A percentile compares a stretch with the other conserved stretches of the same genome.
Evolutionary conservation across 2,797 vertebrate species (phyloP).

Genomic region (Galago senegalensis): DNA sequence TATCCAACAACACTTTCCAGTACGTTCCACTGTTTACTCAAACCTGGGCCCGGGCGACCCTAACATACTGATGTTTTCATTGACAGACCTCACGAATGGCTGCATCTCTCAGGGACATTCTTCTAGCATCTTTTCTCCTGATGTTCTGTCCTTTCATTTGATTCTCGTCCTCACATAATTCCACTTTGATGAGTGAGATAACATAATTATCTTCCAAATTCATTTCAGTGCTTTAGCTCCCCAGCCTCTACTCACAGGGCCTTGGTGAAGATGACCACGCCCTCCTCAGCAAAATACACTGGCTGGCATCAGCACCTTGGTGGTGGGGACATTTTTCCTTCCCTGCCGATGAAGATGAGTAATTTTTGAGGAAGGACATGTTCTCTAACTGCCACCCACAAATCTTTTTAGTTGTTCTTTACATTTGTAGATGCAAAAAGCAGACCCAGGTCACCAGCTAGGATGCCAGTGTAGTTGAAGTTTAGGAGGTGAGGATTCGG

Average conservation of each 20-base stretch:
- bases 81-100: neutral
- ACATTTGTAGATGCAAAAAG: neutral
- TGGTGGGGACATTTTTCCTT: neutral
- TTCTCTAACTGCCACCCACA: neutral
- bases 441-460: neutral
- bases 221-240: neutral
- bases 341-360: neutral
- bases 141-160: slow-evolving; percentile 19
- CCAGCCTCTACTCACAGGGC: neutral
- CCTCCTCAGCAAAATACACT: neutral
- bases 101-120: neutral
- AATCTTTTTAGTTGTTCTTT: neutral
- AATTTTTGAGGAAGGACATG: neutral
- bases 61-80: neutral
- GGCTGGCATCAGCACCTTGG: neutral
- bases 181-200: slow-evolving; percentile 33
- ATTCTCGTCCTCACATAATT: neutral
- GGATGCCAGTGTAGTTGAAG: neutral
- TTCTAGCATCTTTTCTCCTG: neutral
- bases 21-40: neutral
- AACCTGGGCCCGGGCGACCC: neutral
- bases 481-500: neutral
- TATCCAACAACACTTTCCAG: neutral
- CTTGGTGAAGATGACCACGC: neutral
- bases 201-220: slow-evolving; percentile 36